Percentiles rank a stretch among this genome's conserved stretches.
phyloP scores from a whole-genome alignment of 2,888 invertebrate species.

The Oegoconia quadripuncta region DNA sequence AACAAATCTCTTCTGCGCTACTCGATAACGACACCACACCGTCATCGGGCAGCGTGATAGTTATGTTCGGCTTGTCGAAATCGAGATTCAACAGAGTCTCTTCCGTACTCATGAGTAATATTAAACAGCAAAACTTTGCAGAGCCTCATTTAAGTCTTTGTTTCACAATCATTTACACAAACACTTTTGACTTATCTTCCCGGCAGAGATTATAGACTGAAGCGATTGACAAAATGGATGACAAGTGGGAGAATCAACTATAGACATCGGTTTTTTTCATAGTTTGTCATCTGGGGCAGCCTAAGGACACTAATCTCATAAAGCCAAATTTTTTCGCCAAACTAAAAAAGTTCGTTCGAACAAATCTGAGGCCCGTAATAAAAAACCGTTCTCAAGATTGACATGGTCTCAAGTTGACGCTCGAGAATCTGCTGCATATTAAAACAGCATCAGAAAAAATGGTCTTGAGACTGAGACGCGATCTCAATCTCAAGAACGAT shows the following conservation, averaged over 20 bases:
- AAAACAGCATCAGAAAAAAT: no score
- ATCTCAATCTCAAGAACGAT: no score
- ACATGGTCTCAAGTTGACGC: no score
- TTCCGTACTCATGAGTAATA: conserved; percentile 80
- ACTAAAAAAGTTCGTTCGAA: no score
- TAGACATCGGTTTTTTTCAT: no score
- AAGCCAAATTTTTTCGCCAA: no score
- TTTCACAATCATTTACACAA: conserved; percentile 74
- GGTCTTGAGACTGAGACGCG: no score
- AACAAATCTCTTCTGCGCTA: conserved; percentile 84
- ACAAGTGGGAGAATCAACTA: conserved; percentile 28
- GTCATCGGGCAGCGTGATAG: conserved; percentile 73
- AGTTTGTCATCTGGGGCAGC: no score
- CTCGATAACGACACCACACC: conserved; percentile 80
- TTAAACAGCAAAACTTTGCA: conserved; percentile 60
- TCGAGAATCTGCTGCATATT: no score
- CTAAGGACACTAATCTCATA: no score
- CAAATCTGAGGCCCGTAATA: no score
- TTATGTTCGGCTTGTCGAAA: conserved; percentile 76
- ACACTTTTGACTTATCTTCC: conserved; percentile 26
- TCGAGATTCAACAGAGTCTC: conserved; percentile 82
- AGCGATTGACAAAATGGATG: conserved; percentile 34
- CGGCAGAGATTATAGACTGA: conserved; percentile 49
- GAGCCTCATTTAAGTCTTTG: conserved; percentile 79
- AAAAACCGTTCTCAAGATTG: no score